Evolutionary conservation across 2,797 vertebrate genomes (phyloP), one percentile per base, ranked within the genome.

Genomic region (Gallinago nigripennis): DNA sequence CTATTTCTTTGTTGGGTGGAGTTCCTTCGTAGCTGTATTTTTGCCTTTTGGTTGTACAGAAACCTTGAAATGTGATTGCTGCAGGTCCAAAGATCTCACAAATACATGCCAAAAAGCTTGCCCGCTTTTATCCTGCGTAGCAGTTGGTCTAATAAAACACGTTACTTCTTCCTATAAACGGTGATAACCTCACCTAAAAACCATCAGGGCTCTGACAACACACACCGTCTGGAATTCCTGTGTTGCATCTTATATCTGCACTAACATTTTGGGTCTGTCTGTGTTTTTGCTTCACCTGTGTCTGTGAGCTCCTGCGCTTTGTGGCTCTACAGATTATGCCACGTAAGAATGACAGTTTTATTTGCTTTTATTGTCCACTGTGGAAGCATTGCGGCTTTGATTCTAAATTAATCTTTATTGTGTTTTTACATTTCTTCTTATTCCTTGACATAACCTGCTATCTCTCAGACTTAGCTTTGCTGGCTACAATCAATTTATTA

Each of bases 401-500:
- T 91, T 95, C 66, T 75, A 95, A 96, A 95, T 96, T 92, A 95
- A 94, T 94, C 93, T 96, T 94, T 95, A 82, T 94, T 91, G 88
- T 82, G 60, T 95, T 96, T 96, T 91, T 69, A 93, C 94, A 97
- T 95, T 97, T 94, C 90, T 90, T 73, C 53, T 85, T 93, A 94
- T 90, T 94, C 95, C 70, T 72, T 91, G 85, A 95, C 91, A 88
- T 88, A 92, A 81, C 69, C 58, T 46, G n/a, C 93, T 92, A 77
- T 96, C 96, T 96, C 85, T 95, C 66, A 86, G 92, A 91, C 88
- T 91, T 90, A 84, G 94, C 92, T 84, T 93, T 89, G 75, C 90
- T 82, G 92, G 90, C 94, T 95, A 88, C 85, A 95, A 93, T 91
- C 83, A 86, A 86, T 96, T 97, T 97, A 92, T 95, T 96, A 96